Evolutionary conservation across 1,140 invertebrate genomes (phyloP), one percentile per base, ranked within the genome.

Genomic region (Steinernema feltiae): DNA sequence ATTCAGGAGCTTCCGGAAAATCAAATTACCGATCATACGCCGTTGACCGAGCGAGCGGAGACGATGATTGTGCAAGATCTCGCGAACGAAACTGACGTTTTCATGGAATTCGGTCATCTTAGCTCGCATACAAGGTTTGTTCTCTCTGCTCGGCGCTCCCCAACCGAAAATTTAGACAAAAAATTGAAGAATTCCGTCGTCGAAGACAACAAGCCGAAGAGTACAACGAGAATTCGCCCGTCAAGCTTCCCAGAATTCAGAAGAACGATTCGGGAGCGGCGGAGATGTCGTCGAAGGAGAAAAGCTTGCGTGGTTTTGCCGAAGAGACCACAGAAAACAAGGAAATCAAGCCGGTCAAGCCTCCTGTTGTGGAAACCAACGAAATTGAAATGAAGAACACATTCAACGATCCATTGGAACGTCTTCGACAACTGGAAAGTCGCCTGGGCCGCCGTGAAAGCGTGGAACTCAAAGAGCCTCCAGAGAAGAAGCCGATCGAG

Each of bases 21-120:
- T 76, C 85, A 85, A 76, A 86, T 85, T 71, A 83, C 76, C 32
- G 84, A 85, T 69, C 79, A 84, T 29, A 85, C 84, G 70, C 84
- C 84, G 15, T 70, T 85, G 46, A 86, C 83, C 17, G 85, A 86
- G 72, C 21, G 84, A 32, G 82, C 79, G 12, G 84, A 85, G 75
- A 86, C 85, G 7, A 86, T 85, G 82, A 69, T 86, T 30, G 85
- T 85, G 2, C 84, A 85, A 70, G 85, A 85, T 78, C 74, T 85
- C 12, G 84, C 83, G 15, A 85, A 85, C 73, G 84, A 85, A 73
- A 84, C 84, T 18, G 84, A 85, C 73, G 85, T 85, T 18, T 85
- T 85, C 78, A 86, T 86, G 85, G 84, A 85, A 69, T 85, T 86
- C 32, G 83, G 85, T 29, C 85, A 86, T 79, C 71, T 85, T 21